Evolutionary conservation across 2,797 vertebrate genomes (phyloP).

Genomic region (Simalia tracyae): DNA sequence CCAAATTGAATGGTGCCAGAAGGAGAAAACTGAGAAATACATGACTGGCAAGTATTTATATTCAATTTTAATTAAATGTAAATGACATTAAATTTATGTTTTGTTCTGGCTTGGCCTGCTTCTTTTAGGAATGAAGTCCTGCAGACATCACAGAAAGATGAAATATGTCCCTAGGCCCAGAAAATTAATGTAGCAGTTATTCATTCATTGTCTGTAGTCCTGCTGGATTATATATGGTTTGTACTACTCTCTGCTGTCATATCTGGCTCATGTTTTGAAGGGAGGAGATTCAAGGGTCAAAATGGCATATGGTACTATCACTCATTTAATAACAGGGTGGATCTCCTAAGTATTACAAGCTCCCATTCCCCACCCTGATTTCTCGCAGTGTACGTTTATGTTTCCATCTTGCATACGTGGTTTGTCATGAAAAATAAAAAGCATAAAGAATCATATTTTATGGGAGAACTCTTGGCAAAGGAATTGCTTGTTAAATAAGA

Average conservation of each 20-base stretch:
- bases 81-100: not conserved
- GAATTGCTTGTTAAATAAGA: not conserved
- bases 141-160: not conserved
- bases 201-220: not conserved
- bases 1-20: not conserved
- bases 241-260: not conserved
- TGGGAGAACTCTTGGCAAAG: not conserved
- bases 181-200: not conserved
- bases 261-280: not conserved
- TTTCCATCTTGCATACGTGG: not conserved
- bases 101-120: not conserved
- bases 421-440: not conserved
- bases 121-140: not conserved
- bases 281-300: not conserved
- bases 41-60: not conserved
- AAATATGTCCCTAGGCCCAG: not conserved
- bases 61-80: not conserved
- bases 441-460: not conserved
- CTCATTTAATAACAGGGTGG: not conserved
- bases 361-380: not conserved
- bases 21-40: not conserved
- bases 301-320: not conserved
- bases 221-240: not conserved
- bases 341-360: not conserved
- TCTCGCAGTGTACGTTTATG: not conserved